phyloP scores from a whole-genome alignment of 2,797 vertebrate genomes.

The Knipowitschia caucasica region DNA sequence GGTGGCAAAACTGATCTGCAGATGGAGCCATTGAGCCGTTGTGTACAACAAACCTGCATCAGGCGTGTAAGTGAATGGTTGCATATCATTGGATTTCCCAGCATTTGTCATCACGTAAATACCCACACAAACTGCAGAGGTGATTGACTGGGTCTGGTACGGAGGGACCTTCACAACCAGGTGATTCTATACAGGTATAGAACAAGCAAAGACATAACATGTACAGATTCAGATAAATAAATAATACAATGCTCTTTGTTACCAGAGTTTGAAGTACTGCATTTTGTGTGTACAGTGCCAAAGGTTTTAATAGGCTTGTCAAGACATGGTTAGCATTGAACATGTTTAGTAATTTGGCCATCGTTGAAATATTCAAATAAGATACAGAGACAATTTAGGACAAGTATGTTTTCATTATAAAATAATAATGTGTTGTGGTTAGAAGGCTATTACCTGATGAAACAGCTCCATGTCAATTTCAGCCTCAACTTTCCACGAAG shows the following conservation, averaged over 20 bases:
- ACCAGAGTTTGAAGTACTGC: neutral
- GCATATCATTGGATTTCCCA: slow-evolving; percentile 93
- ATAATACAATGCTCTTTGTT: neutral
- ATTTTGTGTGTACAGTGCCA: slow-evolving; percentile 17
- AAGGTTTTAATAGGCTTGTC: slow-evolving; percentile 46
- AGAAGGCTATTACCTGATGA: slow-evolving; percentile 86
- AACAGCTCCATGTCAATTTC: slow-evolving; percentile 99
- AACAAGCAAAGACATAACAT: neutral
- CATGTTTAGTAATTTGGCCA: slow-evolving; percentile 54
- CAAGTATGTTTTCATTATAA: slow-evolving; percentile 46
- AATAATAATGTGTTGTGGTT: slow-evolving; percentile 12
- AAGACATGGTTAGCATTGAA: slow-evolving; percentile 41
- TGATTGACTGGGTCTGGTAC: slow-evolving; percentile 89
- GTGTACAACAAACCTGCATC: slow-evolving; percentile 78
- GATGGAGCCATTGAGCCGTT: slow-evolving; percentile 22
- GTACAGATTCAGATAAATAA: neutral
- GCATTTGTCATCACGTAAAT: slow-evolving; percentile 96
- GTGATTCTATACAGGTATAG: slow-evolving; percentile 80
- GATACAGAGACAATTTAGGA: slow-evolving; percentile 57
- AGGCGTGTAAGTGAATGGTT: slow-evolving; percentile 95
- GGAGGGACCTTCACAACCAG: slow-evolving; percentile 96
- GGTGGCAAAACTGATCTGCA: slow-evolving; percentile 9
- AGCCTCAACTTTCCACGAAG: slow-evolving; percentile 95
- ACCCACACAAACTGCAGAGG: slow-evolving; percentile 86
- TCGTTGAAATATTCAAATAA: slow-evolving; percentile 62